Base-by-base conservation (phyloP, 2,113 vertebrate species). In the Zeus faber region DNA sequence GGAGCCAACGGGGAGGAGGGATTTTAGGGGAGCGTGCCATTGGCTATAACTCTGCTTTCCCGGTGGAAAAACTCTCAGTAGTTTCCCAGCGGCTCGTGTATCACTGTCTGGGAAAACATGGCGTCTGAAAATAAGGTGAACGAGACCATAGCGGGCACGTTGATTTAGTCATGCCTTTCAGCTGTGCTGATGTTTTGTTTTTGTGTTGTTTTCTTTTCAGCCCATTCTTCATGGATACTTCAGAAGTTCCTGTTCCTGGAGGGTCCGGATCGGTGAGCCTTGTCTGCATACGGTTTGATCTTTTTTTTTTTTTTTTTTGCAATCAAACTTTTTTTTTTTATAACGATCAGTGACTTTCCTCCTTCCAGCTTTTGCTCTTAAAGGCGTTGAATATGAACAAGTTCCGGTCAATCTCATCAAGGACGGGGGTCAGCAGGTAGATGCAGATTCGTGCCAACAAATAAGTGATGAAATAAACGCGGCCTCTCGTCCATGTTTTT, bases 171-270 rank as follows among this genome's bases (percentile, higher is more conserved):
- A n/a, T n/a, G n/a, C n/a, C n/a, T 52, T 53, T n/a, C 2, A 18
- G 43, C 21, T 24, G 21, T 72, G 0, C 40, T 5, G 10, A 0
- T n/a, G 31, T 54, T 47, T 2, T 46, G 16, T 23, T 56, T 17
- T 0, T n/a, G n/a, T n/a, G n/a, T n/a, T n/a, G 1, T 26, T 63
- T 25, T 23, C 29, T 37, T 17, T 74, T 21, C 70, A 99, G 97
- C 93, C 96, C 0, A 54, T 96, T 58, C 93, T 99, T 52, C 92
- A 98, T 58, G 91, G 93, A 73, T 99, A 98, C 82, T 99, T 93
- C 87, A 92, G 94, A 85, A 99, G 97, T 57, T 98, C 96, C 59
- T 98, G 97, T 67, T 91, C 96, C 5, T 99, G 96, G 96, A 92
- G 97, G 80, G 97, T 99, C 26, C 89, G 96, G 68, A 96, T 95